Percentiles rank a stretch among this genome's conserved stretches.
phyloP scores from a whole-genome alignment of 2,888 invertebrate genomes.

The Protodeltote pygarga region DNA sequence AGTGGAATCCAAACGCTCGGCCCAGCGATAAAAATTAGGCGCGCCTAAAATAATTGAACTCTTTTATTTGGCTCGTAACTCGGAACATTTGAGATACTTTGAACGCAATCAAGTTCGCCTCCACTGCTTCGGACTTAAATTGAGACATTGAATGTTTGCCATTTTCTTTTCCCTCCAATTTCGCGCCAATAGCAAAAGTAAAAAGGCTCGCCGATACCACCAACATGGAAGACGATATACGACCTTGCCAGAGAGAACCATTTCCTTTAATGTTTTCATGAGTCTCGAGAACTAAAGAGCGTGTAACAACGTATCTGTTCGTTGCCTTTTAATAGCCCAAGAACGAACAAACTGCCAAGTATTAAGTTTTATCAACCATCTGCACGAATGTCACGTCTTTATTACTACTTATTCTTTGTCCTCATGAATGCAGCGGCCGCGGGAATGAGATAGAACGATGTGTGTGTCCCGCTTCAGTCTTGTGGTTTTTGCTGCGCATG shows the following conservation, averaged over 20 bases:
- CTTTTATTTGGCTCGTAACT: conserved; percentile 68
- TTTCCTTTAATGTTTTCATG: conserved; percentile 84
- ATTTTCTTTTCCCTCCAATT: conserved; percentile 81
- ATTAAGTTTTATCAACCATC: conserved; percentile 85
- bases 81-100: conserved; percentile 60
- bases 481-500: conserved; percentile 64
- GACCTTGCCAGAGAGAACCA: conserved; percentile 69
- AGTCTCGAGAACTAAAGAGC: conserved; percentile 80
- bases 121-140: conserved; percentile 68
- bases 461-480: conserved; percentile 61
- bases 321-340: conserved; percentile 79
- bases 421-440: conserved; percentile 76
- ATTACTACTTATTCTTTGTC: conserved; percentile 86
- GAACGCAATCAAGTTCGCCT: conserved; percentile 72
- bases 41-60: conserved; percentile 71
- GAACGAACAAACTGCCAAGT: conserved; percentile 81
- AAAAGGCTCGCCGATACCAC: conserved; percentile 76
- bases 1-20: conserved; percentile 61
- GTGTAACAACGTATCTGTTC: conserved; percentile 82
- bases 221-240: conserved; percentile 76
- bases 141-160: conserved; percentile 83
- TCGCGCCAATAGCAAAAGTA: conserved; percentile 78
- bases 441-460: conserved; percentile 55
- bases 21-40: conserved; percentile 70
- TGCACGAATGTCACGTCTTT: conserved; percentile 86